Base-by-base conservation (phyloP, 2,113 vertebrate species). In the Sapajus apella region DNA sequence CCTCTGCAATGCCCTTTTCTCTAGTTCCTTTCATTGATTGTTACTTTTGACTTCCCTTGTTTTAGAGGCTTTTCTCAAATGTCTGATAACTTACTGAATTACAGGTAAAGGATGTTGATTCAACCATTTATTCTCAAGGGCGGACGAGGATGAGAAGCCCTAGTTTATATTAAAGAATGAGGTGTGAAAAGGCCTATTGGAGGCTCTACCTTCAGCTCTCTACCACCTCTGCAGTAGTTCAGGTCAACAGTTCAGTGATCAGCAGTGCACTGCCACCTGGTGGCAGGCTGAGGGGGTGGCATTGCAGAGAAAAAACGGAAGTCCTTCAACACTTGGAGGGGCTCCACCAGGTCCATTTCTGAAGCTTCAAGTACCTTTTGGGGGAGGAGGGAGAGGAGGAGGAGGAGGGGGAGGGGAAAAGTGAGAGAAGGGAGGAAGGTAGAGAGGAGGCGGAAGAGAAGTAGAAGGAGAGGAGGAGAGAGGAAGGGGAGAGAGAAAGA, bases 261-360 rank as follows among this genome's bases (percentile, higher is more conserved):
- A 45, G 91, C 77, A n/a, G 35, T 77, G 56, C 81, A 91, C 94
- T 91, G 94, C 96, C 97, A 91, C 52, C 96, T 86, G 37, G 91
- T 96, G 97, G 96, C 40, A 27, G 0, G 2, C 20, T 1, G 2
- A 1, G n/a, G 56, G 45, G 10, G 73, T 61, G 35, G 35, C 90
- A 37, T 12, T 0, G 14, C 27, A 3, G 32, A 66, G 37, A 76
- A 40, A n/a, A 23, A 55, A 61, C 0, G 2, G 1, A 58, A 56
- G 35, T 68, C 47, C 27, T 80, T 35, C 23, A 35, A 61, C 4
- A n/a, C 10, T 37, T 5, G 50, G 47, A 79, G 58, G 30, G n/a
- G 50, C 20, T 17, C 76, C 37, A 17, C 1, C 14, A 43, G 40
- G 25, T 55, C 16, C 47, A 58, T 55, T 81, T 87, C 50, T 81